Base-by-base conservation (phyloP, 2,113 vertebrate genomes). In the Calypte anna region DNA sequence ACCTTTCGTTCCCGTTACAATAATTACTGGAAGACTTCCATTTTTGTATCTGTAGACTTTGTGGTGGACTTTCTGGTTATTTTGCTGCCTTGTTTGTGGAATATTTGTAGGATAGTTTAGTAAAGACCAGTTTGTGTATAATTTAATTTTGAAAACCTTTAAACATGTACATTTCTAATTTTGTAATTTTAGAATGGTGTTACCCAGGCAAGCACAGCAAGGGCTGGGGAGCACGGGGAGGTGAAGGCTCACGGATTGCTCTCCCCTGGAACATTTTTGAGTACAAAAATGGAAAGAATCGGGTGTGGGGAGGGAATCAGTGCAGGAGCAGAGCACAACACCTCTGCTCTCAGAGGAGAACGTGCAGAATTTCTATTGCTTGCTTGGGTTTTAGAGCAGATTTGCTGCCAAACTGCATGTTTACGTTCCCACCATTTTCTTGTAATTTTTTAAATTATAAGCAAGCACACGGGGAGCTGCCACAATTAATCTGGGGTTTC, bases 51-150 rank as follows among this genome's bases (percentile, higher is more conserved):
- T 46, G 97, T 98, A 92, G 54, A 96, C 97, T 96, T 97, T 40
- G 97, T 98, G 98, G 96, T 97, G 98, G 98, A 97, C 40, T 40
- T 38, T 38, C 96, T 95, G 96, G 96, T 98, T 97, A 91, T 97
- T 97, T 97, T 94, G 97, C 97, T 97, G 96, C 98, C 98, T 98
- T 97, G 97, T 98, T 97, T 96, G 97, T 98, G 98, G 97, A 97
- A 95, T 97, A 91, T 97, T 96, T 96, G 97, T 98, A 97, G 97
- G 97, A 84, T 98, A 98, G 96, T 97, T 98, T 96, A 97, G 97
- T 97, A 96, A 93, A 91, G 96, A 94, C 78, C 79, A 44, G 94
- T 97, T 94, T 96, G 95, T 85, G 88, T 97, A 97, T 93, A 93
- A 96, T 95, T 97, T 97, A 92, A 97, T 95, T 97, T 96, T 88